A percentile compares a stretch with the other conserved stretches of the same genome.
Conservation (phyloP, 1,140 invertebrate genomes). For the Teleopsis dalmanni region DNA sequence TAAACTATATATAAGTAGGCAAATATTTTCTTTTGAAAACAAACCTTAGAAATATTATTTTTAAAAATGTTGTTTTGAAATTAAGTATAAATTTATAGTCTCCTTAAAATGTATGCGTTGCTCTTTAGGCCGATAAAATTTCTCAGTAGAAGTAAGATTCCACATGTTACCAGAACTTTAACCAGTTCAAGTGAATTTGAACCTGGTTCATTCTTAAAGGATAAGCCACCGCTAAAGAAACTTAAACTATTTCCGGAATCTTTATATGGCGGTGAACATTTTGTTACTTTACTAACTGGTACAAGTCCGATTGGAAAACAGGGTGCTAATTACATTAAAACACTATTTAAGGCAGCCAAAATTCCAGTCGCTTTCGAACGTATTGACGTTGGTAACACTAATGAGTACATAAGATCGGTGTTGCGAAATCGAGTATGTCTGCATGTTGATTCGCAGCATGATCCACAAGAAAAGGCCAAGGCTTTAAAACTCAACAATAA, state of each 20-base stretch:
- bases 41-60: too few relatives aligned
- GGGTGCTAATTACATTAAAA: conserved; percentile 24
- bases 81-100: too few relatives aligned
- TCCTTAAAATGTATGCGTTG: too few relatives aligned
- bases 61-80: too few relatives aligned
- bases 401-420: conserved; percentile 28
- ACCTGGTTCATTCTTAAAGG: too few relatives aligned
- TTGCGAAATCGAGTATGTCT: conserved; percentile 26
- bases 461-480: conserved; percentile 19
- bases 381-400: conserved; percentile 12
- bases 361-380: conserved; percentile 26
- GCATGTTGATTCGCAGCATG: conserved; percentile 24
- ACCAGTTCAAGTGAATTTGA: too few relatives aligned
- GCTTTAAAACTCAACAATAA: conserved; percentile 25
- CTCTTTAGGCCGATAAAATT: too few relatives aligned
- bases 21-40: too few relatives aligned
- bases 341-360: conserved; percentile 20
- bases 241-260: conserved; percentile 19
- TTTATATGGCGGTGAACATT: conserved; percentile 27
- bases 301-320: conserved; percentile 21
- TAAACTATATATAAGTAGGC: too few relatives aligned
- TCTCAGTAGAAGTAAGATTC: too few relatives aligned
- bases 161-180: too few relatives aligned
- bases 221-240: neutral
- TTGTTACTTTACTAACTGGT: conserved; percentile 25